phyloP scores from a whole-genome alignment of 1,140 invertebrate species.

The Dreissena polymorpha region DNA sequence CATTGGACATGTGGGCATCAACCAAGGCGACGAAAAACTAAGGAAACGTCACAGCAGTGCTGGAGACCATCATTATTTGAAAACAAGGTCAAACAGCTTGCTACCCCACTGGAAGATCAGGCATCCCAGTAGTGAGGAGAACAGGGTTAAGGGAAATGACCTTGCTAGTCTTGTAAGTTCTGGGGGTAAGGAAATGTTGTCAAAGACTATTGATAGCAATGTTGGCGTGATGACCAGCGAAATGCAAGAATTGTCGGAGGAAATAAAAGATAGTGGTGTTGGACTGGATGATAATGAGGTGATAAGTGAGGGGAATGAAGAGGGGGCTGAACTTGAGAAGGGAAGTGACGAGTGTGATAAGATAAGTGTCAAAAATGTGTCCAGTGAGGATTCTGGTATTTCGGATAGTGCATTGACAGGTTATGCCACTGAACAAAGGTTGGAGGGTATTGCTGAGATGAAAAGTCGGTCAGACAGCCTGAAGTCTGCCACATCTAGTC shows the following conservation, averaged over 20 bases:
- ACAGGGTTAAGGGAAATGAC: constrained; percentile 60
- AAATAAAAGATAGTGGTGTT: constrained; percentile 70
- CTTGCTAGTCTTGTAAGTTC: constrained; percentile 46
- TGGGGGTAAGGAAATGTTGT: constrained; percentile 13
- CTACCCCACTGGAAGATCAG: constrained; percentile 68
- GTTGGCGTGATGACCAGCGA: constrained; percentile 29
- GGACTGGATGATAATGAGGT: constrained; percentile 60
- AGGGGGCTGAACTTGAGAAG: neutral
- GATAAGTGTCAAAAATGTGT: too few relatives aligned
- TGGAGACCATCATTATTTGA: constrained; percentile 65
- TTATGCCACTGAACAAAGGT: neutral
- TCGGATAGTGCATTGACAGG: neutral
- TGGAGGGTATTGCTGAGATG: constrained; percentile 32
- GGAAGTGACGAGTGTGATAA: neutral
- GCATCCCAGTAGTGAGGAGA: constrained; percentile 62
- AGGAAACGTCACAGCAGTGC: constrained; percentile 76
- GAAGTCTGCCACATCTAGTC: constrained; percentile 54
- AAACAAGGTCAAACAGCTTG: constrained; percentile 67
- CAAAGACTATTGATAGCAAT: neutral
- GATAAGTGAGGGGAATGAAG: constrained; percentile 1
- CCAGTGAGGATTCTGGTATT: neutral
- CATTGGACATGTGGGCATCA: neutral
- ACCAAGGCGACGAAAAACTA: constrained; percentile 52
- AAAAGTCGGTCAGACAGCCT: constrained; percentile 34
- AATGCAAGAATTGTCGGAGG: constrained; percentile 52